A percentile compares a stretch with the other conserved stretches of the same genome.
Evolutionary conservation across 30 jellyfish, hydroid and myxozoan genomes (phyloP).

Genomic region (Catostylus mosaicus): DNA sequence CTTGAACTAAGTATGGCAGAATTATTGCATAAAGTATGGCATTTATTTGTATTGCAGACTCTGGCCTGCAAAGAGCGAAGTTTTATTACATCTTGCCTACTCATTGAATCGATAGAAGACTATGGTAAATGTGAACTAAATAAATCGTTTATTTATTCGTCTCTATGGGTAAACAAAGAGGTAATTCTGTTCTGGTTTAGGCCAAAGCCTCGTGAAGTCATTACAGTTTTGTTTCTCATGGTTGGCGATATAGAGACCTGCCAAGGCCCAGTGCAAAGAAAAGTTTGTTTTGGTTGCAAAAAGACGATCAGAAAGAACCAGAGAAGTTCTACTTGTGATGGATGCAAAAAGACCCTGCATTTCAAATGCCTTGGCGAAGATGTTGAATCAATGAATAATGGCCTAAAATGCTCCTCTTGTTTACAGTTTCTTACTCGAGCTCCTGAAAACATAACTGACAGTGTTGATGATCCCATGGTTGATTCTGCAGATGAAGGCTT

Average conservation of each 20-base stretch:
- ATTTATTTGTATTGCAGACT: slow-evolving; percentile 12
- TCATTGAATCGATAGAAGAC: slow-evolving; percentile 9
- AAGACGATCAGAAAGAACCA: slow-evolving; percentile 1
- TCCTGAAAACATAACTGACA: slow-evolving; percentile 21
- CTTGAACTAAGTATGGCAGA: no score
- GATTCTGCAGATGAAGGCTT: slow-evolving; percentile 36
- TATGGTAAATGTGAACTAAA: slow-evolving; percentile 17
- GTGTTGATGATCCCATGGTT: slow-evolving; percentile 25
- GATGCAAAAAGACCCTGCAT: slow-evolving; percentile 41
- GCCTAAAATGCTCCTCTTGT: slow-evolving; percentile 31
- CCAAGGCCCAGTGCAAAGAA: background rate
- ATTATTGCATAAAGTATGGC: background rate
- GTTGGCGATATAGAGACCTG: slow-evolving; percentile 2
- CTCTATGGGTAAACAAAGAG: slow-evolving; percentile 39
- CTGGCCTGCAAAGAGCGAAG: slow-evolving; percentile 32
- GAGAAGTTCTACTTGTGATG: slow-evolving; percentile 23
- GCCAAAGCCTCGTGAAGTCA: slow-evolving; percentile 23
- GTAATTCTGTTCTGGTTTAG: slow-evolving; percentile 18
- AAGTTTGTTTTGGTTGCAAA: background rate
- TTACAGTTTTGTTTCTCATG: slow-evolving; percentile 18
- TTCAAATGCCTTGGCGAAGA: slow-evolving; percentile 37
- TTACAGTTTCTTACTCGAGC: slow-evolving; percentile 28
- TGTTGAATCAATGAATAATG: slow-evolving; percentile 18
- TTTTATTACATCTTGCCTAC: slow-evolving; percentile 7
- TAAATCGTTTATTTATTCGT: slow-evolving; percentile 17